phyloP scores from a whole-genome alignment of 2,113 vertebrate species.

The Mastomys natalensis region DNA sequence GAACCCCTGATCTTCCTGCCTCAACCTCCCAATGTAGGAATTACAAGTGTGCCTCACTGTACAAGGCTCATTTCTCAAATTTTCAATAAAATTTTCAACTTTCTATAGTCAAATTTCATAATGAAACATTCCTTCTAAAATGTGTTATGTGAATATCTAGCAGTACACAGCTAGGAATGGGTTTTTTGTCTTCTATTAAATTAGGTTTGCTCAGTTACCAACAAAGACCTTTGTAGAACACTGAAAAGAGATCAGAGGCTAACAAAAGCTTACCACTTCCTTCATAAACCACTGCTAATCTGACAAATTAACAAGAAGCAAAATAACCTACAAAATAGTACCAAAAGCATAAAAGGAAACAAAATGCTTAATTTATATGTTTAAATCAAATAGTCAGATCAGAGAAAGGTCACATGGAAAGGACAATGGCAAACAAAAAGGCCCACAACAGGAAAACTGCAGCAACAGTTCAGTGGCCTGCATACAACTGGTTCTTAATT shows the following conservation, averaged over 20 bases:
- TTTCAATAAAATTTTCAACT: not conserved
- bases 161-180: not conserved
- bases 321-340: not conserved
- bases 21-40: not conserved
- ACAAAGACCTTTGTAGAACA: constrained; percentile 3
- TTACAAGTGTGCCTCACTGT: not conserved
- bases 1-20: not conserved
- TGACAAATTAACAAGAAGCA: constrained; percentile 35
- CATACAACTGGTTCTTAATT: not conserved
- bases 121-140: constrained; percentile 3
- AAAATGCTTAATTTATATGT: constrained; percentile 7
- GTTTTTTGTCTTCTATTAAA: not conserved
- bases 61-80: not conserved
- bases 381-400: not conserved
- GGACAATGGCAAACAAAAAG: not conserved
- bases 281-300: not conserved
- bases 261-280: not conserved
- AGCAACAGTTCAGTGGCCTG: not conserved
- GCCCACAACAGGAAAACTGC: not conserved
- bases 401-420: constrained; percentile 49
- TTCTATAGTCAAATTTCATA: not conserved
- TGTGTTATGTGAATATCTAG: not conserved
- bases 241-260: not conserved
- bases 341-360: not conserved
- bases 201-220: constrained; percentile 15